Base-by-base conservation (phyloP, 1,140 invertebrate species). In the Aphelinus certus region DNA sequence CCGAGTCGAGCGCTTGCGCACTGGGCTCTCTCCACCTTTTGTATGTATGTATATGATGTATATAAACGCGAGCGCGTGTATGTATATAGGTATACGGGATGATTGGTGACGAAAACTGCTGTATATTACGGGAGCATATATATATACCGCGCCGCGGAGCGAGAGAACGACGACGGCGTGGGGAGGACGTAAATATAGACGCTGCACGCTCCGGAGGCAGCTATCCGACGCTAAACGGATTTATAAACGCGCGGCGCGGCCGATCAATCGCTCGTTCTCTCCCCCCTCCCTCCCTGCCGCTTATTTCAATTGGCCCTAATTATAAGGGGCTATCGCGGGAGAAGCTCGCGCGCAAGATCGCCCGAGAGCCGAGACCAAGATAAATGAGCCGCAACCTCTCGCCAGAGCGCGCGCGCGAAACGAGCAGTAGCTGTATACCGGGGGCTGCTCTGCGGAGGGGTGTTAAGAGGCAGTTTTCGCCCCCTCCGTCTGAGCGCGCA, bases 21-120 rank as follows among this genome's bases (percentile, higher is more conserved):
- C 26, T 26, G 26, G 26, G 26, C 26, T 26, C 26, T 26, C 26
- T 26, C 26, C 26, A 26, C 26, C 26, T 26, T 26, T 26, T 26
- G 26, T 26, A 26, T 26, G 26, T 26, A 26, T 26, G 26, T 26
- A 26, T 26, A 26, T 26, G 51, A 53, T 53, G 51, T 53, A 53
- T 9, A 9, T 9, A 53, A 53, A 9, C 51, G 51, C 51, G 51
- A 26, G 26, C 26, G 51, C 51, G 4, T 4, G 51, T 53, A 53
- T 53, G 0, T 53, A 53, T 9, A 53, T 53, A 53, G 4, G 9
- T 9, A 53, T 79, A 79, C 81, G 79, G 68, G 60, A 79, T 83
- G 80, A 80, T 83, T 78, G 81, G 79, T 81, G 78, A 80, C 77
- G 79, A 80, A 81, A 83, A 79, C 78, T 80, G 79, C 56, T 69